Base-by-base conservation (phyloP, 2,888 invertebrate genomes). In the Schrankia costaestrigalis region DNA sequence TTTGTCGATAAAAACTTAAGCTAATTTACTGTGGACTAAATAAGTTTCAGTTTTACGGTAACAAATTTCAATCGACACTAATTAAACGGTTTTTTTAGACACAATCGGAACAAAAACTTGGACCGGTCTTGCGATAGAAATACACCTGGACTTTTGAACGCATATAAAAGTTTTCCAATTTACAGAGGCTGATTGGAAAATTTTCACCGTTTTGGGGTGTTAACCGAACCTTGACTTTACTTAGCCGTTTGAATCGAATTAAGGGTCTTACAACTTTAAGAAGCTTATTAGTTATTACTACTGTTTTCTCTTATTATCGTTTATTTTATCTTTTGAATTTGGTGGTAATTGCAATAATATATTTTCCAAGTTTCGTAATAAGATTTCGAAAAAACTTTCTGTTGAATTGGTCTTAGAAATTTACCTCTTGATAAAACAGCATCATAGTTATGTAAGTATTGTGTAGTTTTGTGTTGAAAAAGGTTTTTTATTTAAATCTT, bases 141-240 rank as follows among this genome's bases (percentile, higher is more conserved):
- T 81, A 83, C 77, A 81, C 86, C 86, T 85, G 85, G 85, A 83
- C 84, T 81, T 81, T 83, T 73, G 77, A 81, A 81, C 80, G 84
- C 76, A 86, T 81, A 86, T 85, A 86, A 86, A 86, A 86, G 81
- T 86, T 87, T 86, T 86, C 87, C 84, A 86, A 87, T 86, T 86
- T 87, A 85, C 78, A 78, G 78, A 67, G 76, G 79, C 75, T 85
- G 85, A 86, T 86, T 85, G 85, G 84, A 78, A 84, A 85, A 83
- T 86, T 85, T 84, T 81, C 82, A 64, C 70, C 83, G 71, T 79
- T 83, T 83, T 72, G 38, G 80, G 79, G 80, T 79, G 83, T 82
- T 87, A 84, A 86, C 81, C 80, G 80, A 81, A 73, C 73, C 78
- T 74, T 81, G 75, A 78, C 77, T 83, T 77, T 67, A 64, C 68